phyloP scores from a whole-genome alignment of 2,113 vertebrate genomes.

The Amphiprion ocellaris region DNA sequence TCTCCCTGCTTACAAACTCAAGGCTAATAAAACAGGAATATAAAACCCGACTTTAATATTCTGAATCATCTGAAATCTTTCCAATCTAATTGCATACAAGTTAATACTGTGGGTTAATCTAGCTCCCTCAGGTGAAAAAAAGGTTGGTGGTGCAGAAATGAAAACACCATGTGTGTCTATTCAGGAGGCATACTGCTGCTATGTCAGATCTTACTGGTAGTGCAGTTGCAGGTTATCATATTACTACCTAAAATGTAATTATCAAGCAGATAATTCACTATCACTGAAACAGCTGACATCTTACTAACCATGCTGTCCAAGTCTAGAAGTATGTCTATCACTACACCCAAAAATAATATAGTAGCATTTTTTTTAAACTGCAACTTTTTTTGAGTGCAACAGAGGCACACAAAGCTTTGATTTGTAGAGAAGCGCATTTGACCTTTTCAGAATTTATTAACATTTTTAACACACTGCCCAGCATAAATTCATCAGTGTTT shows the following conservation, averaged over 20 bases:
- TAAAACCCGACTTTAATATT: constrained; percentile 9
- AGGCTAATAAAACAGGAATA: background rate
- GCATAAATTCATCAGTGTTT: background rate
- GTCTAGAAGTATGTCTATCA: background rate
- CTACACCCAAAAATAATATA: background rate
- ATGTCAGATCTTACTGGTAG: constrained; percentile 45
- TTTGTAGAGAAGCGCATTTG: background rate
- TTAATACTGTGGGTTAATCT: constrained; percentile 30
- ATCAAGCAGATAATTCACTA: constrained; percentile 38
- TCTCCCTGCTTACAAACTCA: constrained; percentile 5
- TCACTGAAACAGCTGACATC: constrained; percentile 23
- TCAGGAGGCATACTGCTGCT: constrained; percentile 26
- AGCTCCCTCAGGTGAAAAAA: constrained; percentile 27
- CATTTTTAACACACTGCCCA: background rate
- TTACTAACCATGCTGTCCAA: constrained; percentile 2
- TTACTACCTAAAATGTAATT: constrained; percentile 47
- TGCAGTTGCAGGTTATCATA: constrained; percentile 43
- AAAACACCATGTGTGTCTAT: constrained; percentile 43
- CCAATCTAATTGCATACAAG: constrained; percentile 15
- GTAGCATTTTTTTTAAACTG: background rate
- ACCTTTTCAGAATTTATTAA: background rate
- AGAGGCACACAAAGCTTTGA: background rate
- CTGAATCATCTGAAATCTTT: constrained; percentile 20
- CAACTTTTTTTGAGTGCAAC: background rate
- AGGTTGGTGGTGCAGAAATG: constrained; percentile 34